A percentile compares a stretch with the other conserved stretches of the same genome.
These are phyloP conservation scores for Poeciliopsis turneri DNA, from an alignment of 2,797 vertebrate species.

Conservation along the genomic window DNA sequence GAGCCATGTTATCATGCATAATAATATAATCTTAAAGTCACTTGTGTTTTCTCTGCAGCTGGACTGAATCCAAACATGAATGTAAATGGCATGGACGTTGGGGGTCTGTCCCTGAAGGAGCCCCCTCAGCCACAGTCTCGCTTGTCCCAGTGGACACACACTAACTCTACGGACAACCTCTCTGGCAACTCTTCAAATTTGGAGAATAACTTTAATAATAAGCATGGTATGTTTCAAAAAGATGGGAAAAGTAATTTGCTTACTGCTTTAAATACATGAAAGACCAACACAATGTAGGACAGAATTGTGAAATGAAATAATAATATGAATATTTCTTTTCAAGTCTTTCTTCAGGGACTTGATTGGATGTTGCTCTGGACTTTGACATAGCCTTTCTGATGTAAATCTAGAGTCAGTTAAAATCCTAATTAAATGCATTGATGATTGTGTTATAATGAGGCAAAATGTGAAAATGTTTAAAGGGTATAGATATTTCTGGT, in stretches of 20 bases:
- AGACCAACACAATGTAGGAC: background rate
- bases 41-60: conserved; percentile 75
- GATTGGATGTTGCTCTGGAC: background rate
- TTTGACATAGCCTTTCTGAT: background rate
- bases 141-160: conserved; percentile 98
- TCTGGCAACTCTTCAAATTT: conserved; percentile 91
- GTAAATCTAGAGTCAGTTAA: background rate
- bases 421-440: background rate
- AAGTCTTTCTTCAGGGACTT: background rate
- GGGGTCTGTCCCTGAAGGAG: conserved; percentile 94
- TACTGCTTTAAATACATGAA: background rate
- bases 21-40: background rate
- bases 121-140: conserved; percentile 95
- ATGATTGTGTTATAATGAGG: background rate
- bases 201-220: conserved; percentile 96
- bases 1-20: background rate
- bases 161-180: conserved; percentile 93
- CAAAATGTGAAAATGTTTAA: background rate
- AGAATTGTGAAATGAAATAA: too few species aligned
- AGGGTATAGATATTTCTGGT: background rate
- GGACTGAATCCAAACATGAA: conserved; percentile 96
- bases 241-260: background rate
- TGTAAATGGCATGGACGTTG: conserved; percentile 96
- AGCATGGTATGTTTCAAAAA: conserved; percentile 84
- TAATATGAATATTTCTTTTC: background rate